These are phyloP conservation scores for Drosophila truncata DNA, from an alignment of 1,140 invertebrate species.

Conservation along the genomic window DNA sequence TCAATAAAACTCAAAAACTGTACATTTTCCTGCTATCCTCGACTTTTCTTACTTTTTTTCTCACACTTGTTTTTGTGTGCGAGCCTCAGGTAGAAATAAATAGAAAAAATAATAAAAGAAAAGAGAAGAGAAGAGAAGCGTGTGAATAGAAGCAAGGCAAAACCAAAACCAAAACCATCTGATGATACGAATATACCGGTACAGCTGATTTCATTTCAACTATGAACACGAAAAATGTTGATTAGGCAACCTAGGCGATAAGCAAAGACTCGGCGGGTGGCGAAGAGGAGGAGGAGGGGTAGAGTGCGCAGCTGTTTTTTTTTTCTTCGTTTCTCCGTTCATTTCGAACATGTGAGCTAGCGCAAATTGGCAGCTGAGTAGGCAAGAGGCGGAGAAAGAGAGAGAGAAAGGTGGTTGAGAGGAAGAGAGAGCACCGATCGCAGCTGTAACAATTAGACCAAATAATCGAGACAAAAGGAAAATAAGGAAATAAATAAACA, in stretches of 20 bases:
- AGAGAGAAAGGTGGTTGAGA: neutral
- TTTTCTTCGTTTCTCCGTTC: constrained; percentile 20
- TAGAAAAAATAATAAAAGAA: neutral
- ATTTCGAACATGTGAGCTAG: constrained; percentile 48
- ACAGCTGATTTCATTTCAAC: constrained; percentile 78
- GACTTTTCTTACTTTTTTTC: constrained; percentile 28
- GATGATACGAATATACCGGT: constrained; percentile 77
- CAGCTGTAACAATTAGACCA: constrained; percentile 44
- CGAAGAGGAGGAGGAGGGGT: constrained; percentile 10
- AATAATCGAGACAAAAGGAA: neutral
- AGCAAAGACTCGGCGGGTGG: constrained; percentile 22
- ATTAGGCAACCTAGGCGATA: constrained; percentile 67
- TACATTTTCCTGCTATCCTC: constrained; percentile 47
- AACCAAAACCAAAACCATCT: constrained; percentile 63
- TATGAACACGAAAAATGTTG: constrained; percentile 56
- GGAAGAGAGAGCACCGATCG: constrained; percentile 35
- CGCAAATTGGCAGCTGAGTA: constrained; percentile 26
- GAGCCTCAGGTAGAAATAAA: constrained; percentile 7
- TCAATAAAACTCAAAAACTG: constrained; percentile 34
- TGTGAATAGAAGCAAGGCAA: constrained; percentile 34
- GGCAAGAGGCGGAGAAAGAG: constrained; percentile 4
- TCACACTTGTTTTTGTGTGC: constrained; percentile 32
- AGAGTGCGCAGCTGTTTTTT: constrained; percentile 61
- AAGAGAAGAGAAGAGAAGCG: constrained; percentile 38
- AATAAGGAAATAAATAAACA: constrained; percentile 1